Percentiles rank a stretch among this genome's conserved stretches.
These are phyloP conservation scores for Caerostris darwini DNA, from an alignment of 1,140 invertebrate genomes.

Conservation along the genomic window DNA sequence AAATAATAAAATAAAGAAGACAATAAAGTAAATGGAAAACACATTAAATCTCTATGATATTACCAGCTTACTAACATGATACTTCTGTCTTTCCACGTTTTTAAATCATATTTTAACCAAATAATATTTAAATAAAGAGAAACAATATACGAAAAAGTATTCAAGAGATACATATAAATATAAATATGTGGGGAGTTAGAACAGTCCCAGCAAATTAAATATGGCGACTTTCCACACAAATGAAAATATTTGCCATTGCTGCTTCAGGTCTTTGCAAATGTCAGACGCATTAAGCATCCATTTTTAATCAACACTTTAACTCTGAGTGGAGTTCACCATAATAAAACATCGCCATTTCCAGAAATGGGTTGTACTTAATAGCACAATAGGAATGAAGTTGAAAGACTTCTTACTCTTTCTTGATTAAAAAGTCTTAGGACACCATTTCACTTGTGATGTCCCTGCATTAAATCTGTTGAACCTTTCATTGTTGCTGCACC, in stretches of 20 bases:
- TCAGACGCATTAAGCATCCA: neutral
- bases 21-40: too few species aligned
- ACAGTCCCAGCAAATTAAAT: neutral
- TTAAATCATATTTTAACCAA: too few species aligned
- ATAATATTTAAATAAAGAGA: too few species aligned
- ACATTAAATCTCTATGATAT: too few species aligned
- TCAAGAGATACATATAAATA: too few species aligned
- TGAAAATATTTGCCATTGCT: neutral
- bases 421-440: slow-evolving; percentile 10
- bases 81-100: too few species aligned
- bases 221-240: neutral
- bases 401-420: neutral
- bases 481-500: neutral
- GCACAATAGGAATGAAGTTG: neutral
- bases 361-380: neutral
- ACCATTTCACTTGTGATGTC: slow-evolving; percentile 9
- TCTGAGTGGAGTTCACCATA: neutral
- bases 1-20: too few species aligned
- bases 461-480: slow-evolving; percentile 10
- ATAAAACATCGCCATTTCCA: slow-evolving; percentile 11
- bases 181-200: neutral
- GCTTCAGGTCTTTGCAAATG: neutral
- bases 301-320: slow-evolving; percentile 23
- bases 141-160: too few species aligned
- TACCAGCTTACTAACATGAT: too few species aligned